These are phyloP conservation scores for Microctenopoma steveboyesi DNA, from an alignment of 2,797 vertebrate genomes.

Conservation along the genomic window DNA sequence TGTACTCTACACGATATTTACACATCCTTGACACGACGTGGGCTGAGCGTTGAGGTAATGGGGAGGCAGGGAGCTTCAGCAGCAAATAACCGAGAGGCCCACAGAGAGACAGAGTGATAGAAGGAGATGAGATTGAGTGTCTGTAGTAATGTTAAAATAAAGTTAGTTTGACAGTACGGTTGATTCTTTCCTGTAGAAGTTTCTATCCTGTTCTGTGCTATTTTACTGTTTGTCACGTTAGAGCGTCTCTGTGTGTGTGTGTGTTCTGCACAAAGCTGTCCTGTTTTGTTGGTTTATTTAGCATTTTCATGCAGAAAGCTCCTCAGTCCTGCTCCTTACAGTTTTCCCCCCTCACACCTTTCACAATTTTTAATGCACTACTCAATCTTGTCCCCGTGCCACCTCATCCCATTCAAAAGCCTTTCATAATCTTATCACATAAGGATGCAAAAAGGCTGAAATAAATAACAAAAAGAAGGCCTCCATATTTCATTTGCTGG, in stretches of 20 bases:
- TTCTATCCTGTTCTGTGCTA: constrained; percentile 16
- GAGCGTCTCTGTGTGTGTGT: background rate
- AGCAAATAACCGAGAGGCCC: constrained; percentile 57
- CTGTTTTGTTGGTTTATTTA: constrained; percentile 19
- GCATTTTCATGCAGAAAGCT: constrained; percentile 10
- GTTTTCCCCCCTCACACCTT: constrained; percentile 16
- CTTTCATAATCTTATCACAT: constrained; percentile 34
- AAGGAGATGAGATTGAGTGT: constrained; percentile 55
- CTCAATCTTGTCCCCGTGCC: constrained; percentile 32
- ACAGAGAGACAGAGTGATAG: constrained; percentile 34
- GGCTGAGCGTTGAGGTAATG: constrained; percentile 54
- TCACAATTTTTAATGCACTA: constrained; percentile 41
- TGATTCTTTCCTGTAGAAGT: constrained; percentile 51
- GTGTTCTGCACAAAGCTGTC: background rate
- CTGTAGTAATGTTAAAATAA: constrained; percentile 68
- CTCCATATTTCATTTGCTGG: constrained; percentile 26
- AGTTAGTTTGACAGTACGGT: constrained; percentile 59
- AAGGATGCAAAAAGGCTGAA: constrained; percentile 38
- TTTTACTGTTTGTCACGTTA: background rate
- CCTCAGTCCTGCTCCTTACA: constrained; percentile 1
- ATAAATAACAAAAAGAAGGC: constrained; percentile 43
- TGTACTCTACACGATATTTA: constrained; percentile 63
- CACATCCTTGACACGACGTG: constrained; percentile 70
- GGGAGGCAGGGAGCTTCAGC: constrained; percentile 45
- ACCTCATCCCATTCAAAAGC: constrained; percentile 56